Percentiles rank a stretch among this genome's conserved stretches.
Evolutionary conservation across 2,797 vertebrate species (phyloP).

Genomic region (Sebastes steindachneri): DNA sequence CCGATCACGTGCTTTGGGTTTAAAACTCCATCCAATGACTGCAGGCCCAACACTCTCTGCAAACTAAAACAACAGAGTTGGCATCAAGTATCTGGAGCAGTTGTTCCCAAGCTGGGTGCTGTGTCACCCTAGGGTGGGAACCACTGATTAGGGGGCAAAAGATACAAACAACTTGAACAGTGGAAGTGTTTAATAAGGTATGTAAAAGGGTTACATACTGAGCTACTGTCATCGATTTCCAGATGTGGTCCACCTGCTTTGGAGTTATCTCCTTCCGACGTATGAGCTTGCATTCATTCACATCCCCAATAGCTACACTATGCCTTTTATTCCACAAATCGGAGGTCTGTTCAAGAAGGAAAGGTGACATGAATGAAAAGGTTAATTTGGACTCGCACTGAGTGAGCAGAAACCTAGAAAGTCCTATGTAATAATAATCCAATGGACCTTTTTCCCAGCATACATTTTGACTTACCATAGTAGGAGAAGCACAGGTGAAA

Average conservation of each 20-base stretch:
- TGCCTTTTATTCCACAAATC: slow-evolving; percentile 95
- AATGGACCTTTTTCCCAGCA: neutral
- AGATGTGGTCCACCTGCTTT: slow-evolving; percentile 90
- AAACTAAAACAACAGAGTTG: slow-evolving; percentile 70
- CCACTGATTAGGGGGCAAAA: neutral
- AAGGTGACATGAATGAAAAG: neutral
- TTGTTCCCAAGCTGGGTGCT: neutral
- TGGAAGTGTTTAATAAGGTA: neutral
- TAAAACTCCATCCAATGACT: slow-evolving; percentile 90
- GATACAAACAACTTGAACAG: neutral
- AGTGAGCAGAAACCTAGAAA: neutral
- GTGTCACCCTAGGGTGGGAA: neutral
- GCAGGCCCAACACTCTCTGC: slow-evolving; percentile 90
- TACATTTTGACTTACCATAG: neutral
- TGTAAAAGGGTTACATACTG: slow-evolving; percentile 55
- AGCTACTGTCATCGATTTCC: slow-evolving; percentile 89
- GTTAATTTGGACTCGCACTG: neutral
- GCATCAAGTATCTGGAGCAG: neutral
- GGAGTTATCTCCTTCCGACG: slow-evolving; percentile 87
- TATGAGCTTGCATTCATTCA: slow-evolving; percentile 89
- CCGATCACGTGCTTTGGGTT: slow-evolving; percentile 85
- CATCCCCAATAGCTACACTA: slow-evolving; percentile 95
- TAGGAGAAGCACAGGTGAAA: neutral
- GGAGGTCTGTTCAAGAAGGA: slow-evolving; percentile 55
- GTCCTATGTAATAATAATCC: neutral